Conservation (phyloP, 2,113 vertebrate species). For the Columba janthina region DNA sequence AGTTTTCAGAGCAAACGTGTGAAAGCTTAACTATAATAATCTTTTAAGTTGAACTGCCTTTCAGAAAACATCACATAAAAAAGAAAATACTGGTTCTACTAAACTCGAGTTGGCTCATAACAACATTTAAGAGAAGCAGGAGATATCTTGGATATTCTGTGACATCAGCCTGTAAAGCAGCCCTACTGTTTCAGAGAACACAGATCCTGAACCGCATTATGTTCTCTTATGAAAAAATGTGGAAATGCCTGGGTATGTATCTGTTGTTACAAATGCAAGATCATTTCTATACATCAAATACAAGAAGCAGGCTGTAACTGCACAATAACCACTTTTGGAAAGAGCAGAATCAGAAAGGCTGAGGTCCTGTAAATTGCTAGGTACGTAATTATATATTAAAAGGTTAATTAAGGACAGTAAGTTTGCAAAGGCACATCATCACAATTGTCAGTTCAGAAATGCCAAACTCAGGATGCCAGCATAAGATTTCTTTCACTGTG, state of each 20-base stretch:
- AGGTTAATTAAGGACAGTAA: neutral
- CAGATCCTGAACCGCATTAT: neutral
- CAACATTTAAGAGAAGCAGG: neutral
- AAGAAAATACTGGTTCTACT: neutral
- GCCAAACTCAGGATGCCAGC: neutral
- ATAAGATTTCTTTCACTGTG: neutral
- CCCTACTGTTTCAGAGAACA: neutral
- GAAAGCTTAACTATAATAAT: neutral
- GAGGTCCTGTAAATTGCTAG: neutral
- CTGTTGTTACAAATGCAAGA: neutral
- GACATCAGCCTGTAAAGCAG: neutral
- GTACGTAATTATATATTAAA: no score
- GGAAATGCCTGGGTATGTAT: neutral
- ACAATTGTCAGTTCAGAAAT: accelerated
- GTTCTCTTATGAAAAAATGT: neutral
- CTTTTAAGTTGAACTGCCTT: neutral
- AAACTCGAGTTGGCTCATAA: neutral
- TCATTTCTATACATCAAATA: accelerated
- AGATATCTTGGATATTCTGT: neutral
- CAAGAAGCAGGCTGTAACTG: accelerated
- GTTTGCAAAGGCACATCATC: neutral
- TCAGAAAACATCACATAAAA: neutral
- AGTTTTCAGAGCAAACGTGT: neutral
- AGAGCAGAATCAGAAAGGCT: neutral
- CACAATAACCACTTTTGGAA: neutral